Evolutionary conservation across 2,113 vertebrate species (phyloP).

Genomic region (Callipepla californica): DNA sequence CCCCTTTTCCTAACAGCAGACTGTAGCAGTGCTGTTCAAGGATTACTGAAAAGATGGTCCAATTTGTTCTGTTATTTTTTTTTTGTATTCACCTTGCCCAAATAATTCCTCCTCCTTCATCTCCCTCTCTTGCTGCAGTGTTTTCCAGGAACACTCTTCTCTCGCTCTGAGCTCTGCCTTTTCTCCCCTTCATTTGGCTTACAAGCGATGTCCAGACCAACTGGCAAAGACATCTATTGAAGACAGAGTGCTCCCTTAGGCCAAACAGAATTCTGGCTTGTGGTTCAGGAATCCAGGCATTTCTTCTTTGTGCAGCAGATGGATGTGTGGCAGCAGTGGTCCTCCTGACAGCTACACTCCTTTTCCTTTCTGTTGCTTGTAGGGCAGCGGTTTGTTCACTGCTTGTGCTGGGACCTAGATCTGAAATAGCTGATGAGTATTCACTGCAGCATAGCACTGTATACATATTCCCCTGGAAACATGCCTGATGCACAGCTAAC

Average conservation of each 20-base stretch:
- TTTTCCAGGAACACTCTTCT: conserved; percentile 19
- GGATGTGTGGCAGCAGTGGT: not conserved
- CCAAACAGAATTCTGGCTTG: conserved; percentile 51
- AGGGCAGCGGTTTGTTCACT: not conserved
- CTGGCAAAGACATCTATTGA: conserved; percentile 51
- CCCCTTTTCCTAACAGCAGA: not conserved
- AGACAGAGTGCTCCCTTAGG: conserved; percentile 27
- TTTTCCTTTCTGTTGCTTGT: not conserved
- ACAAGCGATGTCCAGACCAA: conserved; percentile 13
- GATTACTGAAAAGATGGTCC: not conserved
- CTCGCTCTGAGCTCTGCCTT: not conserved
- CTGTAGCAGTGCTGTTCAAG: not conserved
- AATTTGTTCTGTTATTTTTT: not conserved
- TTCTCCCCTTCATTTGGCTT: conserved; percentile 28
- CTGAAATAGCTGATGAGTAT: not conserved
- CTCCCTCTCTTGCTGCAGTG: not conserved
- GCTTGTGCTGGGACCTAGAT: not conserved
- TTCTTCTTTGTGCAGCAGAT: conserved; percentile 30
- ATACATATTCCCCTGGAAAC: not conserved
- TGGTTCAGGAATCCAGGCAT: not conserved
- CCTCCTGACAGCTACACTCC: not conserved
- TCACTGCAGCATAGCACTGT: not conserved
- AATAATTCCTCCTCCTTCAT: not conserved
- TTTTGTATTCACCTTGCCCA: not conserved
- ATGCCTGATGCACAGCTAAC: conserved; percentile 1